phyloP scores from a whole-genome alignment of 37 sponge, comb jelly and placozoan species.

The Spongilla lacustris region DNA sequence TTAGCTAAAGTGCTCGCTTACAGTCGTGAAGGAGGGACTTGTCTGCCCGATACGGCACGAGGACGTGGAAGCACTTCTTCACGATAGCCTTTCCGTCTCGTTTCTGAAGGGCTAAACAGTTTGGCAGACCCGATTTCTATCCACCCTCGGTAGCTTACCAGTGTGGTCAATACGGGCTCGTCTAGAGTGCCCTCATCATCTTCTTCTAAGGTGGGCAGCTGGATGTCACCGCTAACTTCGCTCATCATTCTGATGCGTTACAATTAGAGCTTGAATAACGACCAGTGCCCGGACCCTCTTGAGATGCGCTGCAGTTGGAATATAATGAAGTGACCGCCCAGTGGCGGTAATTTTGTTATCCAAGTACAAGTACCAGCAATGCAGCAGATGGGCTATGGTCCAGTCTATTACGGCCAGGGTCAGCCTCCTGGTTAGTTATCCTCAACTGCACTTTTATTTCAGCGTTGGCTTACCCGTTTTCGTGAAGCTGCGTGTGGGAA shows the following conservation, averaged over 20 bases:
- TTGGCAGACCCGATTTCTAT: neutral
- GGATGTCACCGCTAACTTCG: neutral
- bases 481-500: neutral
- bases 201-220: constrained; percentile 18
- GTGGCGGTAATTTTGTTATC: neutral
- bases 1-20: constrained; percentile 15
- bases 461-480: neutral
- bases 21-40: constrained; percentile 86
- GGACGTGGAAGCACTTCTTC: constrained; percentile 68
- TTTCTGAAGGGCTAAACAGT: constrained; percentile 33
- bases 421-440: constrained; percentile 26
- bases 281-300: neutral
- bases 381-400: constrained; percentile 25
- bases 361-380: neutral
- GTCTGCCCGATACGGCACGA: constrained; percentile 70
- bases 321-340: neutral
- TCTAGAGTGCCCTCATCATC: constrained; percentile 73
- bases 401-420: constrained; percentile 55
- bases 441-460: neutral
- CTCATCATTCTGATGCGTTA: neutral
- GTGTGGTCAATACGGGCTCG: constrained; percentile 78
- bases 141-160: constrained; percentile 55
- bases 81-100: constrained; percentile 78
- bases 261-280: neutral
- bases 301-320: neutral